Evolutionary conservation across 1,140 invertebrate species (phyloP).

Genomic region (Leptopilina clavipes): DNA sequence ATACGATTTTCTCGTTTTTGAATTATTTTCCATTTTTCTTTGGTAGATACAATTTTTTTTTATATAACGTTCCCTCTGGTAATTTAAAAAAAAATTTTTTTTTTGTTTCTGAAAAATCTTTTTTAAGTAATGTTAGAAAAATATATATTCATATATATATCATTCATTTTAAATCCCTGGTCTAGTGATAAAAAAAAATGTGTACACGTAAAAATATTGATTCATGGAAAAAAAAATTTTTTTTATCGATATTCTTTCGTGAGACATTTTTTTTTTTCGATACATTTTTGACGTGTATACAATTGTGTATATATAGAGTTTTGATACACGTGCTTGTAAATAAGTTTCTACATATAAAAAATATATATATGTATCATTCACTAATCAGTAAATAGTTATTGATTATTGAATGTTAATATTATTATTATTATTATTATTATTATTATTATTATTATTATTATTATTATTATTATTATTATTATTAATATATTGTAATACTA

Average conservation of each 20-base stretch:
- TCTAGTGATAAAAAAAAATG: neutral
- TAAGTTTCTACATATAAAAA: conserved; percentile 35
- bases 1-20: neutral
- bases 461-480: conserved; percentile 49
- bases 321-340: conserved; percentile 39
- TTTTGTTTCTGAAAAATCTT: neutral
- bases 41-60: neutral
- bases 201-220: neutral
- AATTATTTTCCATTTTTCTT: neutral
- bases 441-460: conserved; percentile 49
- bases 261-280: neutral
- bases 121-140: neutral
- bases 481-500: too few relatives aligned
- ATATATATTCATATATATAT: neutral
- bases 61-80: too few relatives aligned
- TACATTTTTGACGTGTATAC: conserved; percentile 46
- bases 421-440: conserved; percentile 49
- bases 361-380: conserved; percentile 39
- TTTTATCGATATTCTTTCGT: conserved; percentile 15
- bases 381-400: conserved; percentile 30
- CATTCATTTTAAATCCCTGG: neutral
- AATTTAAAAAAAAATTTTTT: too few relatives aligned
- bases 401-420: conserved; percentile 44
- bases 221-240: neutral
- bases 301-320: conserved; percentile 40